phyloP scores from a whole-genome alignment of 2,797 vertebrate genomes.

The Channallabes apus region DNA sequence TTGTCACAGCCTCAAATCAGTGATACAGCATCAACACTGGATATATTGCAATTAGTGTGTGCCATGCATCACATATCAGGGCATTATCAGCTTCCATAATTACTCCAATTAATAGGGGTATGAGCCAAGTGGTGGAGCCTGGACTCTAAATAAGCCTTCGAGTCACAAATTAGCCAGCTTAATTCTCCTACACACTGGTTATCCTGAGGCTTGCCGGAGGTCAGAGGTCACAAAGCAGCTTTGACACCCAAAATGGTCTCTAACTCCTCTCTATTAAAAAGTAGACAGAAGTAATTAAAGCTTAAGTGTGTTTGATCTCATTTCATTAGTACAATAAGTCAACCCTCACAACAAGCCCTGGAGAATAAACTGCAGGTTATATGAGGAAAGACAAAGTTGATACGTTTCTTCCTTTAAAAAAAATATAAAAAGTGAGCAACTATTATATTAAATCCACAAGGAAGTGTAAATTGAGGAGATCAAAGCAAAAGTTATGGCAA shows the following conservation, averaged over 20 bases:
- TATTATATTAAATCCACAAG: constrained; percentile 34
- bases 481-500: constrained; percentile 38
- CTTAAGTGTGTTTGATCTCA: constrained; percentile 28
- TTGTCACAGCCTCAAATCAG: neutral
- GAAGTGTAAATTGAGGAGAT: constrained; percentile 38
- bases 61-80: constrained; percentile 21
- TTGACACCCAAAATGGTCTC: constrained; percentile 13
- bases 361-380: constrained; percentile 38
- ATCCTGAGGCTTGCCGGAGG: constrained; percentile 14
- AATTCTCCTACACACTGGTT: constrained; percentile 41
- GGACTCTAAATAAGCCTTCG: constrained; percentile 1
- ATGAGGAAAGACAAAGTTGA: constrained; percentile 14
- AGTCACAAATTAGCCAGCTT: constrained; percentile 32
- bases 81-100: constrained; percentile 16
- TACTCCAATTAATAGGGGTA: constrained; percentile 11
- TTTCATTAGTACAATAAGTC: constrained; percentile 41
- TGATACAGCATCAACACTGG: constrained; percentile 48
- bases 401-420: constrained; percentile 18
- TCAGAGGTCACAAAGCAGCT: constrained; percentile 30
- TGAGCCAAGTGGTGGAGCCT: constrained; percentile 38
- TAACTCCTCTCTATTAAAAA: constrained; percentile 10
- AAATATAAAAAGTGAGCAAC: constrained; percentile 33
- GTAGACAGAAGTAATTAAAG: constrained; percentile 19
- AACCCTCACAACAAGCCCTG: constrained; percentile 1
- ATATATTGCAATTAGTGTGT: constrained; percentile 22